Evolutionary conservation across 2,113 vertebrate species (phyloP), one percentile per base, ranked within the genome.

Genomic region (Pomatostomus ruficeps): DNA sequence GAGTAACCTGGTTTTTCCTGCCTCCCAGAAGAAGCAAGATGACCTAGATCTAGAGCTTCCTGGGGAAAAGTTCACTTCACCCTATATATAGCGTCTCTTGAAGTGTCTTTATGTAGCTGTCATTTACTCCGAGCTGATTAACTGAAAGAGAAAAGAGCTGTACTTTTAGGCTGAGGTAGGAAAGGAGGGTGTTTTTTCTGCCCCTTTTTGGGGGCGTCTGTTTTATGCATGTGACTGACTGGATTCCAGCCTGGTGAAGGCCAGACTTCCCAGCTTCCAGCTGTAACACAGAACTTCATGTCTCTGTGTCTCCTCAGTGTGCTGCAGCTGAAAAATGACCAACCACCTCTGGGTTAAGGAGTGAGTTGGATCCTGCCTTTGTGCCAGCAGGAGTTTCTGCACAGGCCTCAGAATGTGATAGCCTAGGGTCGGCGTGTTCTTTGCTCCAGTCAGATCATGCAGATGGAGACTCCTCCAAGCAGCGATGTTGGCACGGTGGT

Each of bases 1-100:
- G 78, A 73, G 71, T 95, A 91, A 88, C 76, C 55, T 78, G 43
- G 6, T 59, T 93, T 86, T 91, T 73, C 4, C 6, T 67, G 40
- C 66, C 55, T 93, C 51, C 42, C 74, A 89, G 63, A 90, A 90
- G 62, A 5, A 70, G 78, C 43, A 71, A 91, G 82, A 58, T 85
- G 85, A 82, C 91, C 96, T 88, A 94, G 71, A 89, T 95, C 36
- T 65, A 49, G 62, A 74, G 42, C 67, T 94, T 96, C 75, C 67
- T 95, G 74, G 75, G 78, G 75, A 82, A 66, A 58, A 91, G 89
- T 95, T 91, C 74, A 40, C 51, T 83, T 95, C 55, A 49, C 45
- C 65, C 81, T 93, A 87, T 55, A 92, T 94, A 88, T 95, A 95
- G 51, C 12, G 3, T 51, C 35, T 91, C 42, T 49, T 88, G 38